Evolutionary conservation across 2,113 vertebrate species (phyloP).

Genomic region (Sigmodon hispidus): DNA sequence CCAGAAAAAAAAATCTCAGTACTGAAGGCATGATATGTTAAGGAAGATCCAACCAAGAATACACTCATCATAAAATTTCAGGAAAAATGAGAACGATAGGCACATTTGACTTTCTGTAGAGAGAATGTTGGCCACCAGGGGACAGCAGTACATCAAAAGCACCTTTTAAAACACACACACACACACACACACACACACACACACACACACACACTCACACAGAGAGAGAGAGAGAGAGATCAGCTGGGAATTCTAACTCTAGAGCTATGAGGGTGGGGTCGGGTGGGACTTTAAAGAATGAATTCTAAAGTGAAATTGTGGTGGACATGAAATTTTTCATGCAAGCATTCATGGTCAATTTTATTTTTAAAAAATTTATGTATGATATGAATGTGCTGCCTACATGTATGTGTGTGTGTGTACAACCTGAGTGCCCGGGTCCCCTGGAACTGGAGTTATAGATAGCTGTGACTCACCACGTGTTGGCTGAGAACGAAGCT

Average conservation of each 20-base stretch:
- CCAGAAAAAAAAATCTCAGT: neutral
- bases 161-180: neutral
- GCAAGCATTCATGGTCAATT: neutral
- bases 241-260: neutral
- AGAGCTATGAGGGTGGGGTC: neutral
- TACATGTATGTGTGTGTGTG: neutral
- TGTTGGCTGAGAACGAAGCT: neutral
- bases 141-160: conserved; percentile 39
- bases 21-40: neutral
- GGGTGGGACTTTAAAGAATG: neutral
- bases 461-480: neutral
- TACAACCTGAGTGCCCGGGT: neutral
- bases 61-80: neutral
- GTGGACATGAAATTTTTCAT: neutral
- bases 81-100: neutral
- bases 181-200: no score
- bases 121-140: conserved; percentile 54
- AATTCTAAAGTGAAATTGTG: neutral
- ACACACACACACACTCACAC: no score
- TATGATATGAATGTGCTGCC: neutral
- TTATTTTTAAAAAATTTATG: neutral
- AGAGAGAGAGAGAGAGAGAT: no score
- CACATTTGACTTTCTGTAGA: neutral
- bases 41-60: neutral
- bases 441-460: neutral